Conservation (phyloP, 2,797 vertebrate species). For the Phoeniculus purpureus region DNA sequence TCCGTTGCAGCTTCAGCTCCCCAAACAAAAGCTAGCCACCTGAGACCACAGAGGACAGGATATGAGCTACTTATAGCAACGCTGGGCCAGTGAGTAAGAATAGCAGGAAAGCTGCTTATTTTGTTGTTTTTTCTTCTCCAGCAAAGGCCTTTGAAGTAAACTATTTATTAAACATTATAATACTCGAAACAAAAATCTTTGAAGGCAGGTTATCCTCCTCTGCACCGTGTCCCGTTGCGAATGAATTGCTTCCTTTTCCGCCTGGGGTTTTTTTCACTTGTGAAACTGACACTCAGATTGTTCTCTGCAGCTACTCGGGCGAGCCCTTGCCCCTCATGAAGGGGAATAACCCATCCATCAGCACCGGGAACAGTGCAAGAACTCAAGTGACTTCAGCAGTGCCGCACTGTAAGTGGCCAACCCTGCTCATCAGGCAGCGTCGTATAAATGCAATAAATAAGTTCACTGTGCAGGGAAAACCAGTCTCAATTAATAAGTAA, state of each 20-base stretch:
- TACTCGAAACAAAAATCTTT: slow-evolving; percentile 90
- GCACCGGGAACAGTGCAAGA: slow-evolving; percentile 7
- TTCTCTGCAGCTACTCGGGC: slow-evolving; percentile 62
- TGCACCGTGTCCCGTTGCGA: slow-evolving; percentile 91
- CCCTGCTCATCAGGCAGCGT: background rate
- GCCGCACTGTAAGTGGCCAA: background rate
- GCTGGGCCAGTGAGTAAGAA: slow-evolving; percentile 91
- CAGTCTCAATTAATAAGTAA: slow-evolving; percentile 44
- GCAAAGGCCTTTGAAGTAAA: slow-evolving; percentile 91
- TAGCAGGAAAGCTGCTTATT: slow-evolving; percentile 94
- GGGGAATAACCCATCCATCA: slow-evolving; percentile 48
- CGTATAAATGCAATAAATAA: slow-evolving; percentile 50
- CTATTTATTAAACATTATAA: slow-evolving; percentile 93
- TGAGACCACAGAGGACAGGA: slow-evolving; percentile 97
- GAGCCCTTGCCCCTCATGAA: background rate
- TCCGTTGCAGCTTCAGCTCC: slow-evolving; percentile 82
- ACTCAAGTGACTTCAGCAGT: background rate
- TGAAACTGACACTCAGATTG: slow-evolving; percentile 87
- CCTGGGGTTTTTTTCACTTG: slow-evolving; percentile 78
- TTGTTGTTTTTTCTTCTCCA: slow-evolving; percentile 83
- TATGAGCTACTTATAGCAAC: slow-evolving; percentile 97
- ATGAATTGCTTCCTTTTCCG: slow-evolving; percentile 97
- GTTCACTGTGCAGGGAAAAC: slow-evolving; percentile 5
- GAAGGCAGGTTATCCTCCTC: slow-evolving; percentile 94
- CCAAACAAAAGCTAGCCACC: slow-evolving; percentile 95